These are phyloP conservation scores for Gasterosteus nipponicus DNA, from an alignment of 2,113 vertebrate species.

Conservation along the genomic window DNA sequence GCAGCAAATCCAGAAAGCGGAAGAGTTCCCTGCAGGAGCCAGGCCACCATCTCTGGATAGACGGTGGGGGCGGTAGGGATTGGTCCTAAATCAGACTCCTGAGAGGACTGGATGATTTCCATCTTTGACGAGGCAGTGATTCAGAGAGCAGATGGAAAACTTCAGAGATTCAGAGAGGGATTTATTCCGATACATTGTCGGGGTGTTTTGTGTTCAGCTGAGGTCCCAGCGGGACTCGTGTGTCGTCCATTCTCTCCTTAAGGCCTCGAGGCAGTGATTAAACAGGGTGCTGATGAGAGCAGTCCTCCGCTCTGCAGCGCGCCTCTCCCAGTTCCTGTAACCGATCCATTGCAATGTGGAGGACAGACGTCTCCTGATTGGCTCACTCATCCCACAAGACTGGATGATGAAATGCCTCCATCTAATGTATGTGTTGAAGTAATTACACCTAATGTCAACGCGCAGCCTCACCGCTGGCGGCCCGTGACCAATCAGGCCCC, in stretches of 20 bases:
- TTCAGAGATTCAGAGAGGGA: slow-evolving; percentile 45
- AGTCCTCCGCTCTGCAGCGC: slow-evolving; percentile 34
- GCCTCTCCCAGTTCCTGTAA: slow-evolving; percentile 31
- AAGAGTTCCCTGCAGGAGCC: slow-evolving; percentile 56
- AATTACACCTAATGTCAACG: slow-evolving; percentile 36
- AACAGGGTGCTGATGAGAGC: slow-evolving; percentile 50
- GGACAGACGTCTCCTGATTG: slow-evolving; percentile 39
- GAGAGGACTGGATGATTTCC: slow-evolving; percentile 64
- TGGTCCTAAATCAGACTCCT: slow-evolving; percentile 57
- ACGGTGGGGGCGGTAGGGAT: slow-evolving; percentile 22
- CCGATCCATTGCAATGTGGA: slow-evolving; percentile 65
- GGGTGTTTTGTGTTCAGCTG: slow-evolving; percentile 53
- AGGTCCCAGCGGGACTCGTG: slow-evolving; percentile 42
- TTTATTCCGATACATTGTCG: slow-evolving; percentile 45
- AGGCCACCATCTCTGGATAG: slow-evolving; percentile 56
- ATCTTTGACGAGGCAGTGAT: slow-evolving; percentile 64
- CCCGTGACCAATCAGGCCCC: slow-evolving; percentile 15
- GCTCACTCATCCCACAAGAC: slow-evolving; percentile 32
- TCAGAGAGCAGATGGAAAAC: slow-evolving; percentile 70
- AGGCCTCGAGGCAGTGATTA: slow-evolving; percentile 50
- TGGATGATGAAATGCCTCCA: slow-evolving; percentile 60
- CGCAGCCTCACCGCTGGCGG: slow-evolving; percentile 27
- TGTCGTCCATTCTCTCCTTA: slow-evolving; percentile 35
- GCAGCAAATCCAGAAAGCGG: slow-evolving; percentile 41
- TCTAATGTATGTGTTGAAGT: slow-evolving; percentile 46